Base-by-base conservation (phyloP, 2,797 vertebrate species). In the Gouania willdenowi region DNA sequence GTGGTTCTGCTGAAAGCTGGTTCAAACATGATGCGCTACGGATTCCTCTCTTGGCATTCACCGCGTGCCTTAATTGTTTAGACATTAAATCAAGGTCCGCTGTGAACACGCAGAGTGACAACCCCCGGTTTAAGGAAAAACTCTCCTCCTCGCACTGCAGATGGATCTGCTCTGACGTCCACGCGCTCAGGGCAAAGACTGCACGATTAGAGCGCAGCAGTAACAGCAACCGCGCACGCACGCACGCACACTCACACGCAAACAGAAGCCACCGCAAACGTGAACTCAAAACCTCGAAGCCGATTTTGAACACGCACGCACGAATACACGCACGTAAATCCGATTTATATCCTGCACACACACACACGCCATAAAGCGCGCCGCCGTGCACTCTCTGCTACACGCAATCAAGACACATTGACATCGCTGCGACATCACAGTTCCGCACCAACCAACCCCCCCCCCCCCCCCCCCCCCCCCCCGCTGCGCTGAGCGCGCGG, bases 51-150 rank as follows among this genome's bases (percentile, higher is more conserved):
- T 95, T 95, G 92, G 93, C 93, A 95, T 95, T 95, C 93, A 96
- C 94, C 93, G 94, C 93, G 93, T 94, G 94, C 94, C 94, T 96
- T 96, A 94, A 95, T 95, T 94, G 91, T 80, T 83, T 83, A 79
- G 93, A 97, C 94, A 97, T 97, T 98, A 98, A 98, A 98, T 98
- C 96, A 98, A 98, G 95, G 96, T 98, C 95, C 96, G 96, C 96
- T 96, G 95, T 98, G 95, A 98, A 98, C 95, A 98, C 95, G 95
- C 90, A 98, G 94, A 97, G 94, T 68, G 82, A 82, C 70, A 80
- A 80, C 81, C 83, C 70, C 41, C n/a, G n/a, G n/a, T n/a, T n/a
- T n/a, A n/a, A n/a, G n/a, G n/a, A n/a, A n/a, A n/a, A n/a, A n/a
- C n/a, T n/a, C n/a, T n/a, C n/a, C n/a, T n/a, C n/a, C n/a, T n/a